Evolutionary conservation across 2,113 vertebrate species (phyloP).

Genomic region (Loxodonta africana): DNA sequence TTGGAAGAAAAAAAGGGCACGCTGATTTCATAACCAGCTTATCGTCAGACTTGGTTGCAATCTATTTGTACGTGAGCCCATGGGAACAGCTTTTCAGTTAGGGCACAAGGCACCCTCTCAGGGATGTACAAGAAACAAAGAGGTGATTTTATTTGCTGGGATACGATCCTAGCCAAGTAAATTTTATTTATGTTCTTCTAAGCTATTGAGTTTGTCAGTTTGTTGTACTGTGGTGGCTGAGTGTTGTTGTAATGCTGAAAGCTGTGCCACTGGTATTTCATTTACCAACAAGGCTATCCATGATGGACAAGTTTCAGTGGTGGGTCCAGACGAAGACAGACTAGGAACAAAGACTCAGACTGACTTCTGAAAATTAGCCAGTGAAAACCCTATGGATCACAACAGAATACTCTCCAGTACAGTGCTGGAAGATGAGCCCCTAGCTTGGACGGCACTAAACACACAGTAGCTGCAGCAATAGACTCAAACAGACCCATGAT

Average conservation of each 20-base stretch:
- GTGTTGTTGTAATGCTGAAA: neutral
- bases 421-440: neutral
- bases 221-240: neutral
- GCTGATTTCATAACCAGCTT: neutral
- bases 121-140: neutral
- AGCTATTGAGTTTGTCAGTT: neutral
- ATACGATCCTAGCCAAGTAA: neutral
- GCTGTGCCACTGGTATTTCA: neutral
- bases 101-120: no score
- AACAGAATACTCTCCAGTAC: neutral
- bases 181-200: neutral
- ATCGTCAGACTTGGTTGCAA: neutral
- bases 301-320: neutral
- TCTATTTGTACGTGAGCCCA: neutral
- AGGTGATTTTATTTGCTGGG: neutral
- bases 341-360: neutral
- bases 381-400: neutral
- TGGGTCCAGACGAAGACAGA: neutral
- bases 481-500: neutral
- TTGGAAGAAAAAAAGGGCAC: conserved; percentile 50
- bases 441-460: neutral
- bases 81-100: no score
- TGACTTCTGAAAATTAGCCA: neutral
- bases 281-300: neutral
- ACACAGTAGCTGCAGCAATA: neutral